Evolutionary conservation across 1,140 invertebrate genomes (phyloP).

Genomic region (Oedothorax gibbosus): DNA sequence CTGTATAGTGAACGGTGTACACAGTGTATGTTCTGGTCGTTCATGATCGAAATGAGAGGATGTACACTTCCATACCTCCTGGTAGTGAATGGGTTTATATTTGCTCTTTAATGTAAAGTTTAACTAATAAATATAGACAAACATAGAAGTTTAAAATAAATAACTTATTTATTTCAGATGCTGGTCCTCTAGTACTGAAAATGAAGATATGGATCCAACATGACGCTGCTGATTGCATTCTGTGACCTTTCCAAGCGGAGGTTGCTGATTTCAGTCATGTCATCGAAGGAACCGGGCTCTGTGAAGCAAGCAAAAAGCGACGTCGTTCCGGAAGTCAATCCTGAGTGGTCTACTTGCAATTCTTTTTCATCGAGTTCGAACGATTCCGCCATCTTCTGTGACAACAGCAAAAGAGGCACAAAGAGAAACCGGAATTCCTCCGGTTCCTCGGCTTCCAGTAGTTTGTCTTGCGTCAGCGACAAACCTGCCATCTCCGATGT

Average conservation of each 20-base stretch:
- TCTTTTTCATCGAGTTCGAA: slow-evolving; percentile 45
- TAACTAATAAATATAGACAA: too few species aligned
- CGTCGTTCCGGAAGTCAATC: background rate
- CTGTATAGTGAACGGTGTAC: too few species aligned
- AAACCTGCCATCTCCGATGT: background rate
- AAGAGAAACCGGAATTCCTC: slow-evolving; percentile 42
- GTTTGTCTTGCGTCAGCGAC: slow-evolving; percentile 40
- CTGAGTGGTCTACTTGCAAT: slow-evolving; percentile 10
- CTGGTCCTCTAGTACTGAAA: background rate
- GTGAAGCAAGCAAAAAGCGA: background rate
- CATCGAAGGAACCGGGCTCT: background rate
- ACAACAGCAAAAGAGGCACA: background rate
- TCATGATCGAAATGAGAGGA: too few species aligned
- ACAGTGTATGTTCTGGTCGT: too few species aligned
- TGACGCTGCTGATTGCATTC: background rate
- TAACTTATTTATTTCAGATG: too few species aligned
- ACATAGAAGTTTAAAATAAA: too few species aligned
- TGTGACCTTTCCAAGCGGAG: background rate
- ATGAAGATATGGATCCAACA: slow-evolving; percentile 25
- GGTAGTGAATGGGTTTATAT: too few species aligned
- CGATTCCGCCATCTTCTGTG: slow-evolving; percentile 27
- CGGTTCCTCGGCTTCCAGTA: slow-evolving; percentile 45
- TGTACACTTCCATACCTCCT: too few species aligned
- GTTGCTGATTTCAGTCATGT: background rate
- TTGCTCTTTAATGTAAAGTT: too few species aligned